Evolutionary conservation across 2,888 invertebrate genomes (phyloP).

Genomic region (Neoaliturus tenellus): DNA sequence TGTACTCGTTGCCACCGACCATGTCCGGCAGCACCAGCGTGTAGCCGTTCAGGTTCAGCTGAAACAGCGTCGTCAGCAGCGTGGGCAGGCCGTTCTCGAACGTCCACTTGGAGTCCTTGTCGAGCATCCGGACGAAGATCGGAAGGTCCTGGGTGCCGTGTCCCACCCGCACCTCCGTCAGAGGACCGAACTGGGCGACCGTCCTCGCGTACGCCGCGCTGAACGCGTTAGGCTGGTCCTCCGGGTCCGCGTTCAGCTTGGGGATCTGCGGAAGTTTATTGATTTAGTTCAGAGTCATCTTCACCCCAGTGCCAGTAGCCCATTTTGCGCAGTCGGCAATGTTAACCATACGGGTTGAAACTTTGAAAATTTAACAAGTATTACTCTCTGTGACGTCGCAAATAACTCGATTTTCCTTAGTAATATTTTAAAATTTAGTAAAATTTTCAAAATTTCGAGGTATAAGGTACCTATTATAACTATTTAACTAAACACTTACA

Average conservation of each 20-base stretch:
- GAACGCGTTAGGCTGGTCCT: constrained; percentile 74
- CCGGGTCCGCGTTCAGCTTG: not conserved
- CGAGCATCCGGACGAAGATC: constrained; percentile 85
- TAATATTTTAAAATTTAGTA: too few species aligned
- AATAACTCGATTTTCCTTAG: too few species aligned
- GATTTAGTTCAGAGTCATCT: too few species aligned
- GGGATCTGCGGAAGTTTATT: constrained; percentile 72
- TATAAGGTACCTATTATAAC: too few species aligned
- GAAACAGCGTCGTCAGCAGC: constrained; percentile 82
- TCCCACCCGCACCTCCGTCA: constrained; percentile 84
- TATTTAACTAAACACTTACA: too few species aligned
- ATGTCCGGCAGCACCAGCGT: constrained; percentile 87
- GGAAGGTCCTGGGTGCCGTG: constrained; percentile 82
- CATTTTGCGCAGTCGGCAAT: too few species aligned
- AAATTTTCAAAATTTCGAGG: too few species aligned
- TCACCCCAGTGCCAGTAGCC: too few species aligned
- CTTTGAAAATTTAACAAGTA: too few species aligned
- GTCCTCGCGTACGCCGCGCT: constrained; percentile 77
- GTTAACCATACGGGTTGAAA: too few species aligned
- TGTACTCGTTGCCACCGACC: constrained; percentile 82
- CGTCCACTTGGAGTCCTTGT: constrained; percentile 84
- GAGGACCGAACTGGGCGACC: constrained; percentile 75
- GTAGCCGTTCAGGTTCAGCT: constrained; percentile 80
- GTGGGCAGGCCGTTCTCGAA: constrained; percentile 83
- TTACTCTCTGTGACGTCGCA: too few species aligned